A percentile compares a stretch with the other conserved stretches of the same genome.
These are phyloP conservation scores for Micromesistius poutassou DNA, from an alignment of 2,797 vertebrate species.

Conservation along the genomic window DNA sequence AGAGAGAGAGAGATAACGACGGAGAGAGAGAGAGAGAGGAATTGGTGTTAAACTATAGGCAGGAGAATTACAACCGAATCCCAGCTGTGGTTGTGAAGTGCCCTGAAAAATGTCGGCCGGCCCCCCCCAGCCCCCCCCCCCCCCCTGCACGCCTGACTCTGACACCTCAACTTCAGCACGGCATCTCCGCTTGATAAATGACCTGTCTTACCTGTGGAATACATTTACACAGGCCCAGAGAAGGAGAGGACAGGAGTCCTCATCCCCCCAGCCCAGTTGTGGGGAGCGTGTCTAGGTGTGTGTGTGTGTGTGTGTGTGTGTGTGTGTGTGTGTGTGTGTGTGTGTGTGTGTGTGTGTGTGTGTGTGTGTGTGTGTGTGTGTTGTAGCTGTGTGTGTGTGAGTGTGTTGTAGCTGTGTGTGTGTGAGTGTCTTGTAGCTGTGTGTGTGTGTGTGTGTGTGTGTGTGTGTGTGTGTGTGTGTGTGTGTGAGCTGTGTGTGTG, in stretches of 20 bases:
- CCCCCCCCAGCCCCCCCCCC: neutral
- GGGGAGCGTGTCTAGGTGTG: constrained; percentile 40
- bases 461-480: constrained; percentile 5
- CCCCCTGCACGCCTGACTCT: constrained; percentile 56
- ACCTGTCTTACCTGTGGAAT: constrained; percentile 78
- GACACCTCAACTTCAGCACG: constrained; percentile 71
- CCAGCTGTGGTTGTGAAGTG: constrained; percentile 24
- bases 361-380: constrained; percentile 9
- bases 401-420: constrained; percentile 1
- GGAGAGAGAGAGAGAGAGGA: neutral
- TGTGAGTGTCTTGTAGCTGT: neutral
- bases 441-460: constrained; percentile 14
- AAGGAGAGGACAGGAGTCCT: constrained; percentile 73
- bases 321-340: constrained; percentile 20
- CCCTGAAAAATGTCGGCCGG: constrained; percentile 25
- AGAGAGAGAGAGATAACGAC: neutral
- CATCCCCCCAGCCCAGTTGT: constrained; percentile 52
- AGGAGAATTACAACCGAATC: constrained; percentile 21
- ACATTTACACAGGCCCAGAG: constrained; percentile 73
- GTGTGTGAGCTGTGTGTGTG: constrained; percentile 4
- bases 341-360: neutral
- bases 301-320: constrained; percentile 34
- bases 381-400: neutral
- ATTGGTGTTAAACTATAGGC: constrained; percentile 1
- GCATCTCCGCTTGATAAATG: constrained; percentile 68